A percentile compares a stretch with the other conserved stretches of the same genome.
phyloP scores from a whole-genome alignment of 2,113 vertebrate species.

The Erpornis zantholeuca region DNA sequence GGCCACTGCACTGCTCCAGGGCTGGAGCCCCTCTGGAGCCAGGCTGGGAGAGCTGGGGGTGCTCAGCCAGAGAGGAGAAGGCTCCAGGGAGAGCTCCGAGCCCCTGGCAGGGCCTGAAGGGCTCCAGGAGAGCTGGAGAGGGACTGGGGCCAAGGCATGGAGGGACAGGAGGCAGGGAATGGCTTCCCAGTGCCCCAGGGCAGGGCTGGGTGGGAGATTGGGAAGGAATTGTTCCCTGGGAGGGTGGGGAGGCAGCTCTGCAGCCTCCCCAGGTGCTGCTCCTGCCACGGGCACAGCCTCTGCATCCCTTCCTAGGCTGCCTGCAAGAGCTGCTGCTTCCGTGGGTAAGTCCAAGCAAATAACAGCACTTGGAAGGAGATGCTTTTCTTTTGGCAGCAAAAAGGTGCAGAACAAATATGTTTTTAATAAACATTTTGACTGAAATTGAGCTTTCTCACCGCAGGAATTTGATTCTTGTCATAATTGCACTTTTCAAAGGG shows the following conservation, averaged over 20 bases:
- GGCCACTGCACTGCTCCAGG: not conserved
- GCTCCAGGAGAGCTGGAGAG: not conserved
- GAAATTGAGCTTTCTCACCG: conserved; percentile 4
- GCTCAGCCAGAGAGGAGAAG: not conserved
- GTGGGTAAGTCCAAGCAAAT: not conserved
- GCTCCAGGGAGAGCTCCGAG: not conserved
- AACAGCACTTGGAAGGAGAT: not conserved
- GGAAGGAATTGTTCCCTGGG: not conserved
- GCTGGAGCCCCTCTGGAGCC: not conserved
- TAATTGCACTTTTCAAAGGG: not conserved
- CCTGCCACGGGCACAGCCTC: not conserved
- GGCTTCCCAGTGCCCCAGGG: not conserved
- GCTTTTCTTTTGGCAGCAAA: not conserved
- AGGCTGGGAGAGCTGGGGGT: not conserved
- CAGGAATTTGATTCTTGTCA: not conserved
- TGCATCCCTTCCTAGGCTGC: not conserved
- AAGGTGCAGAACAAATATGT: not conserved
- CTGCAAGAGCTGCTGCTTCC: not conserved
- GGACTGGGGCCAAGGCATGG: not conserved
- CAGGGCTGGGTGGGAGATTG: not conserved
- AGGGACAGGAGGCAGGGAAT: not conserved
- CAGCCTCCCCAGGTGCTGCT: not conserved
- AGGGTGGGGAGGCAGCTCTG: not conserved
- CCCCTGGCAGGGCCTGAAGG: not conserved
- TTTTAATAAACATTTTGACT: conserved; percentile 30